These are phyloP conservation scores for Spicauda simplicius DNA, from an alignment of 2,888 invertebrate genomes.

Conservation along the genomic window DNA sequence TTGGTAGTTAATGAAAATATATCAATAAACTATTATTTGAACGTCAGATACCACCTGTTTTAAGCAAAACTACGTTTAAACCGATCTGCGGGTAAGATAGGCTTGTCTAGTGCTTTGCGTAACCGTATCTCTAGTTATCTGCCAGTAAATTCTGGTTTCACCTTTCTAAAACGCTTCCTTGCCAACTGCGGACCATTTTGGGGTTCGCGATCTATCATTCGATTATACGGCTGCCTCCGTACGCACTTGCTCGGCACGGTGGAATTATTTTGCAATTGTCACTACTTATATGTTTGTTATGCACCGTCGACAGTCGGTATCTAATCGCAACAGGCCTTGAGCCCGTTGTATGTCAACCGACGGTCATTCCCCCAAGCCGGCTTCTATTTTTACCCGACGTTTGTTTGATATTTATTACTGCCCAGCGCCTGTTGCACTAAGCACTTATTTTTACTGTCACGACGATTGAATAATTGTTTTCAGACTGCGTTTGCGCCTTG, in stretches of 20 bases:
- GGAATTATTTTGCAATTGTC: slow-evolving; percentile 69
- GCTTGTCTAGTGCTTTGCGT: slow-evolving; percentile 22
- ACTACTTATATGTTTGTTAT: slow-evolving; percentile 68
- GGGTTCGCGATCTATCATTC: slow-evolving; percentile 32
- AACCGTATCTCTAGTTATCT: slow-evolving; percentile 27
- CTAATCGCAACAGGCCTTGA: slow-evolving; percentile 82
- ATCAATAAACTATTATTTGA: not conserved
- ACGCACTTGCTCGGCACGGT: slow-evolving; percentile 35
- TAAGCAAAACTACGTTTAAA: not conserved
- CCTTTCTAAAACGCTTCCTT: slow-evolving; percentile 35
- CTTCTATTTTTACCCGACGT: slow-evolving; percentile 75
- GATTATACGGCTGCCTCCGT: slow-evolving; percentile 42
- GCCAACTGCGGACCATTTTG: slow-evolving; percentile 30
- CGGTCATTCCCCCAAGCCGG: slow-evolving; percentile 77
- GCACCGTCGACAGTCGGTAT: slow-evolving; percentile 70
- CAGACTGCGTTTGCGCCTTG: slow-evolving; percentile 38
- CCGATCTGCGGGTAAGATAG: slow-evolving; percentile 1
- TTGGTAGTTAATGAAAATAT: not conserved
- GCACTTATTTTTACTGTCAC: slow-evolving; percentile 55
- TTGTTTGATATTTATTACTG: slow-evolving; percentile 77
- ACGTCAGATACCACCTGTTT: not conserved
- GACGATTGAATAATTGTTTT: slow-evolving; percentile 64
- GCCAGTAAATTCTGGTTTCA: slow-evolving; percentile 21
- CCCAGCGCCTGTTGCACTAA: slow-evolving; percentile 52
- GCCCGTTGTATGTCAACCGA: slow-evolving; percentile 80